phyloP scores from a whole-genome alignment of 2,888 invertebrate genomes.

The Athalia cordata region DNA sequence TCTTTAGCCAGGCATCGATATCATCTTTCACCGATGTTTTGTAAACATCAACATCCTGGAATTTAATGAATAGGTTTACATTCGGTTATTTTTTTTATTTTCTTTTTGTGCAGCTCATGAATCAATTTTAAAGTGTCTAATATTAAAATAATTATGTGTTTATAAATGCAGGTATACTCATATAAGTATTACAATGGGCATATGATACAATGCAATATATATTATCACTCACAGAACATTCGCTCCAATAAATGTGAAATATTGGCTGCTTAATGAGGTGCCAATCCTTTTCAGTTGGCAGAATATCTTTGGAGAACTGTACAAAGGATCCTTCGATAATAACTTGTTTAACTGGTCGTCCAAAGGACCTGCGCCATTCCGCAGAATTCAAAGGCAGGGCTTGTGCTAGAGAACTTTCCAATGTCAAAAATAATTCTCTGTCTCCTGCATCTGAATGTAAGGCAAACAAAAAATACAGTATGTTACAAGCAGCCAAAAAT shows the following conservation, averaged over 20 bases:
- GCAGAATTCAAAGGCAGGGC: conserved; percentile 90
- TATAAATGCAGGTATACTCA: too few species aligned
- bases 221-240: conserved; percentile 85
- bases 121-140: too few species aligned
- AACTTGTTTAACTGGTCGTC: conserved; percentile 89
- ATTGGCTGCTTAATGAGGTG: conserved; percentile 91
- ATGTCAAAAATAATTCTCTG: conserved; percentile 87
- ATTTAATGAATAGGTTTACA: not conserved
- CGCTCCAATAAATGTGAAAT: conserved; percentile 96
- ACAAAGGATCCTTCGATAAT: conserved; percentile 88
- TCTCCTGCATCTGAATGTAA: conserved; percentile 85
- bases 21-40: conserved; percentile 92
- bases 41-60: conserved; percentile 93
- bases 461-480: conserved; percentile 46
- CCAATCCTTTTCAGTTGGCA: conserved; percentile 84
- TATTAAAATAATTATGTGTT: too few species aligned
- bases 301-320: conserved; percentile 84
- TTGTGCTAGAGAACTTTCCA: conserved; percentile 85
- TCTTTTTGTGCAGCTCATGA: too few species aligned
- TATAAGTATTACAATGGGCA: too few species aligned
- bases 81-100: not conserved
- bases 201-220: not conserved
- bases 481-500: not conserved
- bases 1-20: conserved; percentile 91
- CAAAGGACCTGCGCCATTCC: conserved; percentile 94